phyloP scores from a whole-genome alignment of 2,797 vertebrate genomes.

The Balearica regulorum region DNA sequence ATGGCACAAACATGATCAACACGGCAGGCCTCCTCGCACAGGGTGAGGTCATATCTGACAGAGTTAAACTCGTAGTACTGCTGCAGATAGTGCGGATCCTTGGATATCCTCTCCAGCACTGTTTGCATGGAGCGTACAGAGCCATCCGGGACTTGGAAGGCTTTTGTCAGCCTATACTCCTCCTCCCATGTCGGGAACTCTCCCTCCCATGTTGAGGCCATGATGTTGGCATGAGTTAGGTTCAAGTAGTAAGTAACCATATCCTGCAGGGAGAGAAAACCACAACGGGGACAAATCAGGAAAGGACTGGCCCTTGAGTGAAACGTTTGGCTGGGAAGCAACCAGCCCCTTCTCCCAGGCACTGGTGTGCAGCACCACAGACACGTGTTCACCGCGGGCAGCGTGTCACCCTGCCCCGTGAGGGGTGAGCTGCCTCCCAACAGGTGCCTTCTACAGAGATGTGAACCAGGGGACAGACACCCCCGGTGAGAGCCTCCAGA shows the following conservation, averaged over 20 bases:
- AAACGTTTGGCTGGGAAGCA: background rate
- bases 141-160: conserved; percentile 81
- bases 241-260: conserved; percentile 91
- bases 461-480: background rate
- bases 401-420: background rate
- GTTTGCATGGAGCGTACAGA: conserved; percentile 82
- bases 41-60: conserved; percentile 81
- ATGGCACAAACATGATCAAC: conserved; percentile 87
- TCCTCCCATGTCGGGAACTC: conserved; percentile 86
- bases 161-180: conserved; percentile 87
- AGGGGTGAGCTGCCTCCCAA: background rate
- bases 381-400: fast-evolving
- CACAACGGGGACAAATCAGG: background rate
- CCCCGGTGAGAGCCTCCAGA: background rate
- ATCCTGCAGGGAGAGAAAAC: conserved; percentile 75
- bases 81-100: conserved; percentile 75
- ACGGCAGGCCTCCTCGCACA: conserved; percentile 78
- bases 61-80: conserved; percentile 90
- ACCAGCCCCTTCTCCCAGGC: background rate
- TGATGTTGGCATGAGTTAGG: conserved; percentile 82
- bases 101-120: conserved; percentile 71
- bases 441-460: fast-evolving
- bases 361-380: background rate
- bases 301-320: background rate
- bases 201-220: conserved; percentile 70